Conservation (phyloP, 92 coral and sea anemone species). For the Zoanthus sansibaricus region DNA sequence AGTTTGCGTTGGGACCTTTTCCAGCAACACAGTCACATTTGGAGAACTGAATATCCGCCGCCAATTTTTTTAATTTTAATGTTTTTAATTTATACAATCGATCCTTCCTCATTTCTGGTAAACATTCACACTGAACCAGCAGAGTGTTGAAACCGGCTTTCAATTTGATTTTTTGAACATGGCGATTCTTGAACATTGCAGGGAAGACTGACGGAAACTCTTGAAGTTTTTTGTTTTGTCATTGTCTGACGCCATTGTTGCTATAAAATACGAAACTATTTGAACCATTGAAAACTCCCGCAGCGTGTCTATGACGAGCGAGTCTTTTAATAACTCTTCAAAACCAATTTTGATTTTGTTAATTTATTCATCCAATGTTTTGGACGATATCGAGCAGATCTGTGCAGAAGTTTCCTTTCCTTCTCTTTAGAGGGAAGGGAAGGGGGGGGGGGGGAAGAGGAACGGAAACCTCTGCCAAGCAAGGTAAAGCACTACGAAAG, state of each 20-base stretch:
- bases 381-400: too few species aligned
- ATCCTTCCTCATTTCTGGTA: conserved; percentile 68
- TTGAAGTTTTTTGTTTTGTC: conserved; percentile 41
- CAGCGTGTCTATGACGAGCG: conserved; percentile 39
- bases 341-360: too few species aligned
- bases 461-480: too few species aligned
- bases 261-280: conserved; percentile 45
- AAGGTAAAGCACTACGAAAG: too few species aligned
- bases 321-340: conserved; percentile 3
- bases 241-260: conserved; percentile 41
- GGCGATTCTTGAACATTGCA: conserved; percentile 36
- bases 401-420: too few species aligned
- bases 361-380: too few species aligned
- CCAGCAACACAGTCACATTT: conserved; percentile 22
- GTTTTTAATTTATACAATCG: conserved; percentile 43
- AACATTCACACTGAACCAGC: conserved; percentile 42
- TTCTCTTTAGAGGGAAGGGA: too few species aligned
- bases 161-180: conserved; percentile 14
- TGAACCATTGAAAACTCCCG: conserved; percentile 47
- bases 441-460: too few species aligned
- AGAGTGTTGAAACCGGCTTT: conserved; percentile 37
- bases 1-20: conserved; percentile 14
- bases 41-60: conserved; percentile 16
- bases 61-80: neutral
- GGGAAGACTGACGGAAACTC: conserved; percentile 34